phyloP scores from a whole-genome alignment of 1,140 invertebrate genomes.

The Zaprionus gabonicus region DNA sequence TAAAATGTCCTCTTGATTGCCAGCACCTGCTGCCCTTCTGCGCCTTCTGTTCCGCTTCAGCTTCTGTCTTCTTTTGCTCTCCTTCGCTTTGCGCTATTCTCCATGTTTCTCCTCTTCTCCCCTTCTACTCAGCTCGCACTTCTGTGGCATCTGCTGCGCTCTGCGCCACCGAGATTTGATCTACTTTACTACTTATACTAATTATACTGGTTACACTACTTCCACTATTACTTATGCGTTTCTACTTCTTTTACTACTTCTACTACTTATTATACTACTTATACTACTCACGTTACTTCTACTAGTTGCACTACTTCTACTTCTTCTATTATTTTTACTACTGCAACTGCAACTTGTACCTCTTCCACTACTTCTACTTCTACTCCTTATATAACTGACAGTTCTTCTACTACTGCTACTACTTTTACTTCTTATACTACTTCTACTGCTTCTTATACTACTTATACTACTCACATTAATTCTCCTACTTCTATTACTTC shows the following conservation, averaged over 20 bases:
- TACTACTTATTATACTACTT: no score
- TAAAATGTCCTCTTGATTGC: slow-evolving; percentile 32
- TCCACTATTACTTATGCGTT: not conserved
- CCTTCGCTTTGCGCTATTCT: not conserved
- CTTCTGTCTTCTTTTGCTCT: not conserved
- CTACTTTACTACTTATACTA: not conserved
- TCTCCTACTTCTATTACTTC: not conserved
- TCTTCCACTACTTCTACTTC: not conserved
- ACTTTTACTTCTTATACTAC: not conserved
- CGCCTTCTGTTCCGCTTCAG: slow-evolving; percentile 4
- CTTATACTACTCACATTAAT: not conserved
- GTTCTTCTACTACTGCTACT: not conserved
- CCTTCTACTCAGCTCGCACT: not conserved
- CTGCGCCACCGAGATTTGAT: not conserved
- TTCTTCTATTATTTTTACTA: no score
- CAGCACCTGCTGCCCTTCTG: slow-evolving; percentile 28
- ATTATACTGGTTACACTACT: not conserved
- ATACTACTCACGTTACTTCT: no score
- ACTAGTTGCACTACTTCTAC: no score
- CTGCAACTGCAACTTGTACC: no score
- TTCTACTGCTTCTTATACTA: not conserved
- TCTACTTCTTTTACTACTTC: not conserved
- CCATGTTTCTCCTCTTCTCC: not conserved
- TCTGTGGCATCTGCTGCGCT: not conserved
- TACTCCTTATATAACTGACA: not conserved